A percentile compares a stretch with the other conserved stretches of the same genome.
These are phyloP conservation scores for Phrynocephalus forsythii DNA, from an alignment of 2,797 vertebrate species.

Conservation along the genomic window DNA sequence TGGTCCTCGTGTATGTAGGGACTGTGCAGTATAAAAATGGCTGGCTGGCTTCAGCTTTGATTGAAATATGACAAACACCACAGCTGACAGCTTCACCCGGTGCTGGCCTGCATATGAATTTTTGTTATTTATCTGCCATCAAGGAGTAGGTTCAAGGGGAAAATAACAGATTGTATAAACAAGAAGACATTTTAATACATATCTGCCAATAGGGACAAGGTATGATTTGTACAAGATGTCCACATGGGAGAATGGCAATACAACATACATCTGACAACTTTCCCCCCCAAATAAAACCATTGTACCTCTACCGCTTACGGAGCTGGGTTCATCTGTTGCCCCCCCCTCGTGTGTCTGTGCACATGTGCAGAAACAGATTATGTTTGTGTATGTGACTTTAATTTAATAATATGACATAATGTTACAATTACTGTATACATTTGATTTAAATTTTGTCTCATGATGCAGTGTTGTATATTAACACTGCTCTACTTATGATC, in stretches of 20 bases:
- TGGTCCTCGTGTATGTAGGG: slow-evolving; percentile 75
- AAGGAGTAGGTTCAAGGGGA: slow-evolving; percentile 68
- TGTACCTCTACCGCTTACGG: slow-evolving; percentile 14
- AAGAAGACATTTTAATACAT: slow-evolving; percentile 58
- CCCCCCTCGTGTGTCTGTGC: too few relatives aligned
- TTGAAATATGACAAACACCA: slow-evolving; percentile 84
- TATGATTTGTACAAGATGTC: slow-evolving; percentile 51
- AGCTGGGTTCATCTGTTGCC: too few relatives aligned
- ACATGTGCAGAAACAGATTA: too few relatives aligned
- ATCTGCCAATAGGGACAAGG: slow-evolving; percentile 40
- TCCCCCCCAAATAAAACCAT: slow-evolving; percentile 62
- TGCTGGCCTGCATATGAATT: slow-evolving; percentile 72
- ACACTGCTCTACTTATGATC: not conserved
- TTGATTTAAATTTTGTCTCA: slow-evolving; percentile 19
- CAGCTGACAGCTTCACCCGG: slow-evolving; percentile 71
- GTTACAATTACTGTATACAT: slow-evolving; percentile 59
- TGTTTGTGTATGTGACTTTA: too few relatives aligned
- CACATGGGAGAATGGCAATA: slow-evolving; percentile 51
- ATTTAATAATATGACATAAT: slow-evolving; percentile 17
- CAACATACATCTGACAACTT: slow-evolving; percentile 43
- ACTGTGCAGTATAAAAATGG: slow-evolving; percentile 72
- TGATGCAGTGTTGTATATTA: not conserved
- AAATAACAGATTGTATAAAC: slow-evolving; percentile 52
- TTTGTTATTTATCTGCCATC: slow-evolving; percentile 70
- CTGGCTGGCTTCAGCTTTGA: slow-evolving; percentile 78